A percentile compares a stretch with the other conserved stretches of the same genome.
These are phyloP conservation scores for Rotaria macrura DNA, from an alignment of 2,888 invertebrate genomes.

Conservation along the genomic window DNA sequence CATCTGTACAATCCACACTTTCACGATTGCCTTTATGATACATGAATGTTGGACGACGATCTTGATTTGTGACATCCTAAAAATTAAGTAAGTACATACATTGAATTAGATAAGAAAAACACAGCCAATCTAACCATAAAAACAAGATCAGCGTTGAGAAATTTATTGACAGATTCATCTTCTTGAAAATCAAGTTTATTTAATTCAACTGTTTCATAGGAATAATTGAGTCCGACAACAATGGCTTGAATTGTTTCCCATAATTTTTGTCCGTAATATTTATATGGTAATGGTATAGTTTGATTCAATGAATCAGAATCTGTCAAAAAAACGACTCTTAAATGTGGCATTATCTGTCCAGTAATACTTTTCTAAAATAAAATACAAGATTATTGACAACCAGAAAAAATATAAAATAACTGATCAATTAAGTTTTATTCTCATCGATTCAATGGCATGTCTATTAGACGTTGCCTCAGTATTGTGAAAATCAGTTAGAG, in stretches of 20 bases:
- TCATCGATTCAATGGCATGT: background rate
- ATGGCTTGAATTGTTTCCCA: background rate
- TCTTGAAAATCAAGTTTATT: constrained; percentile 95
- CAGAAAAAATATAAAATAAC: background rate
- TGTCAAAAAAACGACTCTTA: background rate
- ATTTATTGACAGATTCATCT: constrained; percentile 79
- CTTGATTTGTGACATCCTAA: background rate
- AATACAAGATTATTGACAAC: background rate
- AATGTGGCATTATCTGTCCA: background rate
- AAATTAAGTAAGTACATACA: constrained; percentile 63
- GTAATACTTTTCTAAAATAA: background rate
- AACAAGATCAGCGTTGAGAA: constrained; percentile 95
- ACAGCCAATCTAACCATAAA: constrained; percentile 77
- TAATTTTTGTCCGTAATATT: background rate
- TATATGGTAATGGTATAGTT: background rate
- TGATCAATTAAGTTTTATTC: background rate
- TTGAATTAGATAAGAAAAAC: constrained; percentile 48
- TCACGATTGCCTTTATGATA: constrained; percentile 15
- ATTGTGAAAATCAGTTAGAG: background rate
- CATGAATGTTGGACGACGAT: background rate
- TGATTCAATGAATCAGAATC: background rate
- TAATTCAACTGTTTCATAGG: constrained; percentile 54
- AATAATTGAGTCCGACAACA: background rate
- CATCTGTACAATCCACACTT: background rate
- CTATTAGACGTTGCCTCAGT: background rate